Conservation (phyloP, 2,113 vertebrate species). For the Caranx melampygus region DNA sequence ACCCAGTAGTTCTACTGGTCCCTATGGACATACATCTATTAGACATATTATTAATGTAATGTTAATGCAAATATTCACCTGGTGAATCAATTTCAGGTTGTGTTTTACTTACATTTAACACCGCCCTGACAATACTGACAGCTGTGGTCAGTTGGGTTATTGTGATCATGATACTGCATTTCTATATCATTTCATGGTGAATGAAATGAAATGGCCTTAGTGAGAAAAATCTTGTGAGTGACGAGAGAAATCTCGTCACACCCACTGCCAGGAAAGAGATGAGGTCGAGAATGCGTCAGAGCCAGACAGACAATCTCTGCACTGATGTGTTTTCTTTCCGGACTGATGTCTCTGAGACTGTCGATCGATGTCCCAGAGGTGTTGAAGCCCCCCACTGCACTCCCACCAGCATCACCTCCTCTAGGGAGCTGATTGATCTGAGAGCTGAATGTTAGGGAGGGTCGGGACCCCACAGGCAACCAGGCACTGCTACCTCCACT, state of each 20-base stretch:
- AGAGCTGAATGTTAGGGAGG: slow-evolving; percentile 46
- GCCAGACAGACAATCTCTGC: slow-evolving; percentile 16
- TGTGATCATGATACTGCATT: no score
- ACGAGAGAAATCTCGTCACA: background rate
- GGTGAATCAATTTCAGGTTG: no score
- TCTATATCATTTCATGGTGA: background rate
- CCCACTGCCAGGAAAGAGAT: background rate
- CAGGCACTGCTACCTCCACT: slow-evolving; percentile 31
- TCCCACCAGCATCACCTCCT: background rate
- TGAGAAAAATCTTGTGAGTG: background rate
- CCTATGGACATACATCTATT: no score
- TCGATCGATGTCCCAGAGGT: slow-evolving; percentile 47
- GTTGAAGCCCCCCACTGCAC: slow-evolving; percentile 4
- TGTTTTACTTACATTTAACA: no score
- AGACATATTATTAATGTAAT: no score
- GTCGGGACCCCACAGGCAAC: slow-evolving; percentile 18
- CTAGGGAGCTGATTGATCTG: slow-evolving; percentile 58
- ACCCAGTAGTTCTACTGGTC: no score
- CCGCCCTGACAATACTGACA: no score
- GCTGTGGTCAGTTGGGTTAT: no score
- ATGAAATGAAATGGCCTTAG: background rate
- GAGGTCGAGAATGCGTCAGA: slow-evolving; percentile 1
- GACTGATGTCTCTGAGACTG: slow-evolving; percentile 56
- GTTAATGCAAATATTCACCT: no score
- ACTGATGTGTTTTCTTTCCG: slow-evolving; percentile 39